phyloP scores from a whole-genome alignment of 2,797 vertebrate species.

The Pygocentrus nattereri region DNA sequence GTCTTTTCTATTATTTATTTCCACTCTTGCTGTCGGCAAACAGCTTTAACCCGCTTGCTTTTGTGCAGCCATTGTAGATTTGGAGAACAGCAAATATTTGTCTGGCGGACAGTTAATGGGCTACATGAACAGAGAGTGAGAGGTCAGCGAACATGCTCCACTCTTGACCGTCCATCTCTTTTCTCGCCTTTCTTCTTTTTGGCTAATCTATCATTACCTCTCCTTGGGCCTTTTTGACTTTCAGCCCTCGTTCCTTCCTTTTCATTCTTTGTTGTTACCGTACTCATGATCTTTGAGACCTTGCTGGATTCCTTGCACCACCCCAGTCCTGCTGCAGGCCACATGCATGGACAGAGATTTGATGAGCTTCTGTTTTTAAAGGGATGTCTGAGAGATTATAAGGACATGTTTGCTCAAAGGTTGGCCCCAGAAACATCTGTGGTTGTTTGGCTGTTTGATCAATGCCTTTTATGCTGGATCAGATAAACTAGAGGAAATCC shows the following conservation, averaged over 20 bases:
- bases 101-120: not conserved
- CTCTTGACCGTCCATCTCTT: not conserved
- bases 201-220: not conserved
- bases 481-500: not conserved
- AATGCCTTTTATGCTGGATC: not conserved
- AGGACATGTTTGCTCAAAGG: not conserved
- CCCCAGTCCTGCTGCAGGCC: not conserved
- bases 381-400: slow-evolving; percentile 35
- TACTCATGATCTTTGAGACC: not conserved
- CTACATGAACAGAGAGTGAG: slow-evolving; percentile 17
- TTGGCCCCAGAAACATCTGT: not conserved
- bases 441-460: not conserved
- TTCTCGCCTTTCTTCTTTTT: not conserved
- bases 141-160: slow-evolving; percentile 2
- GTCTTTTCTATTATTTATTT: slow-evolving; percentile 49
- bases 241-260: not conserved
- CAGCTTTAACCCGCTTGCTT: slow-evolving; percentile 40
- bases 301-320: not conserved
- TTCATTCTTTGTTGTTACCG: not conserved
- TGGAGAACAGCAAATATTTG: slow-evolving; percentile 6
- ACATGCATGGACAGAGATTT: not conserved
- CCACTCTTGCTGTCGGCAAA: slow-evolving; percentile 32
- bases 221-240: not conserved
- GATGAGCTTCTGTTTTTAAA: slow-evolving; percentile 20
- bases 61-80: not conserved